These are phyloP conservation scores for Philaenus spumarius DNA, from an alignment of 1,140 invertebrate genomes.

Conservation along the genomic window DNA sequence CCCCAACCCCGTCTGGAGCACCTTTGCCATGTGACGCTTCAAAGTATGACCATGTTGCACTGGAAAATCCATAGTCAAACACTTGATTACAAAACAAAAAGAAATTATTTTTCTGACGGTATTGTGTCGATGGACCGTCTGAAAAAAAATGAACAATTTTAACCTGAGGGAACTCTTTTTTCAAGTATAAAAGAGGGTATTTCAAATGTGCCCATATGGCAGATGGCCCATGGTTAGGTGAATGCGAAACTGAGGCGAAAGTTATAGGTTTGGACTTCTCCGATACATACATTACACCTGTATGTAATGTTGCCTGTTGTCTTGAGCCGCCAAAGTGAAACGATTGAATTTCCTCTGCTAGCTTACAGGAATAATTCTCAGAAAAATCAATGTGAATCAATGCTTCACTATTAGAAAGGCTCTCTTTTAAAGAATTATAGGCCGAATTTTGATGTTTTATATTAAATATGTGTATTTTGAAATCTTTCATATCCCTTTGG, in stretches of 20 bases:
- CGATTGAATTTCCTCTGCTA: no score
- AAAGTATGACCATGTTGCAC: constrained; percentile 38
- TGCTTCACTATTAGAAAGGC: no score
- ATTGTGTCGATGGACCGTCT: constrained; percentile 25
- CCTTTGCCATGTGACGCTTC: constrained; percentile 43
- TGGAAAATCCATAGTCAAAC: constrained; percentile 28
- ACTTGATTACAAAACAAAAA: constrained; percentile 14
- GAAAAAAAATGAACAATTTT: constrained; percentile 25
- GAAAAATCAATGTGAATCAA: no score
- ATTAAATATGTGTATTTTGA: no score
- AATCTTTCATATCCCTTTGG: no score
- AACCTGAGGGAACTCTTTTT: constrained; percentile 22
- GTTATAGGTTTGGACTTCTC: constrained; percentile 29
- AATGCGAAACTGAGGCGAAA: constrained; percentile 37
- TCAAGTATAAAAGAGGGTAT: constrained; percentile 31
- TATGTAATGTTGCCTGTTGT: constrained; percentile 36
- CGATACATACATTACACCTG: constrained; percentile 31
- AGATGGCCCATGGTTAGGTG: constrained; percentile 34
- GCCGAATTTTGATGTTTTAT: no score
- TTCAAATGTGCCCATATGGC: constrained; percentile 37
- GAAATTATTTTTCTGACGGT: constrained; percentile 20
- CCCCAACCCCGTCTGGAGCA: constrained; percentile 41
- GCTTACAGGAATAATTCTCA: no score
- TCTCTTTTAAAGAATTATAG: no score
- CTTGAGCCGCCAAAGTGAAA: constrained; percentile 34